Evolutionary conservation across 1,140 invertebrate species (phyloP).

Genomic region (Zaprionus ghesquierei): DNA sequence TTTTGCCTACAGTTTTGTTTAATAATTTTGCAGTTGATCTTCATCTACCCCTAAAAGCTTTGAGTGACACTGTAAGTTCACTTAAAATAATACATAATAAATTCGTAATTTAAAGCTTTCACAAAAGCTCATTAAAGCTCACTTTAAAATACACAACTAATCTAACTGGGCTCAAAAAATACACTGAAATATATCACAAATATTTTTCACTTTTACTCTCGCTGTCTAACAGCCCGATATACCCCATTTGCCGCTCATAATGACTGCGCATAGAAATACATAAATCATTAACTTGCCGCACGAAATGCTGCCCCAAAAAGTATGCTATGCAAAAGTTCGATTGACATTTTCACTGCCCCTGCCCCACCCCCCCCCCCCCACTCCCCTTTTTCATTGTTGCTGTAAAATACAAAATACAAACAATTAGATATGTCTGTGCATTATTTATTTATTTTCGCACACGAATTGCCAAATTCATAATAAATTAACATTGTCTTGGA

Average conservation of each 20-base stretch:
- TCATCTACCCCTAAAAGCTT: no score
- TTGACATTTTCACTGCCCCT: constrained; percentile 61
- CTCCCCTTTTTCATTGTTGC: constrained; percentile 15
- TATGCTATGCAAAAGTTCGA: constrained; percentile 58
- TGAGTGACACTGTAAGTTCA: no score
- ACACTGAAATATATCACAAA: no score
- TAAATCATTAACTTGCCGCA: constrained; percentile 51
- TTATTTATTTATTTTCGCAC: constrained; percentile 65
- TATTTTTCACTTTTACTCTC: background rate
- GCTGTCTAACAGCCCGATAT: background rate
- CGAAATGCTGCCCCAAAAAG: constrained; percentile 25
- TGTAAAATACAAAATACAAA: constrained; percentile 14
- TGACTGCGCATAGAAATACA: constrained; percentile 30
- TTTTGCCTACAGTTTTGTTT: background rate
- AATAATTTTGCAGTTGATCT: no score
- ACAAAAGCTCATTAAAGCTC: background rate
- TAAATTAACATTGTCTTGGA: constrained; percentile 66
- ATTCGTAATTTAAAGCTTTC: no score
- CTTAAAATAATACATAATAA: no score
- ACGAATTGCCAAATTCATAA: constrained; percentile 79
- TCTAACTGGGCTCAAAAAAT: no score
- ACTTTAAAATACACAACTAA: no score
- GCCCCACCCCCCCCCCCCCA: background rate
- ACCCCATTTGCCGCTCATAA: background rate
- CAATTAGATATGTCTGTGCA: constrained; percentile 26